Percentiles rank a stretch among this genome's conserved stretches.
These are phyloP conservation scores for Halictus quadricinctus DNA, from an alignment of 2,888 invertebrate genomes.

Conservation along the genomic window DNA sequence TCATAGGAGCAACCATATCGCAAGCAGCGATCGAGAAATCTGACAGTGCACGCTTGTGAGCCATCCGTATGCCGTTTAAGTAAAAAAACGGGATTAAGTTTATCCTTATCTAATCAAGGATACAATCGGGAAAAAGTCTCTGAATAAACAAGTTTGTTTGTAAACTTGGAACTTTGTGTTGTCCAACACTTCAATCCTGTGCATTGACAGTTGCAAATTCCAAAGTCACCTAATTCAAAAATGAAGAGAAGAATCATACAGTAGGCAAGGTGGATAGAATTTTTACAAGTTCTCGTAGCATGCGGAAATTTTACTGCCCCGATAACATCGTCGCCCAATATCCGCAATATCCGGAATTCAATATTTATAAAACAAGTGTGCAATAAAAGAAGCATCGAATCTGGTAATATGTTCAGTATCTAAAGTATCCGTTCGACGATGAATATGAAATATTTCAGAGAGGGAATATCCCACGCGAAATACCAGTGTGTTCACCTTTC, in stretches of 20 bases:
- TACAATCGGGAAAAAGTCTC: background rate
- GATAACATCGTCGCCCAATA: constrained; percentile 48
- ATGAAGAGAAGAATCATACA: constrained; percentile 57
- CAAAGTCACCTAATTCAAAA: constrained; percentile 44
- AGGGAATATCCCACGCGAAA: background rate
- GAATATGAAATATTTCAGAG: constrained; percentile 29
- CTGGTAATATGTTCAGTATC: constrained; percentile 22
- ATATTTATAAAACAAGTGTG: constrained; percentile 57
- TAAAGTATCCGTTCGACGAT: constrained; percentile 20
- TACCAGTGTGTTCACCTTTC: background rate
- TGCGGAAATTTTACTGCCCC: constrained; percentile 46
- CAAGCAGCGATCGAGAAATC: background rate
- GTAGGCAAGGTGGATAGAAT: constrained; percentile 33
- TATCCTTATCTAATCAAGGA: background rate
- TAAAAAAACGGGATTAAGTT: background rate
- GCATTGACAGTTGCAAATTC: background rate
- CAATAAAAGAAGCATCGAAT: constrained; percentile 30
- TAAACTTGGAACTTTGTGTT: background rate
- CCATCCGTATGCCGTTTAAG: background rate
- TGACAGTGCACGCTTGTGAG: background rate
- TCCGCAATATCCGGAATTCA: constrained; percentile 53
- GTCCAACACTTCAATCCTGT: background rate
- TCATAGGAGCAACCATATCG: background rate
- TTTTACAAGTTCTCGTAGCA: constrained; percentile 46
- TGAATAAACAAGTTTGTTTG: no score